These are phyloP conservation scores for Andinoacara biseriatus DNA, from an alignment of 2,113 vertebrate species.

Conservation along the genomic window DNA sequence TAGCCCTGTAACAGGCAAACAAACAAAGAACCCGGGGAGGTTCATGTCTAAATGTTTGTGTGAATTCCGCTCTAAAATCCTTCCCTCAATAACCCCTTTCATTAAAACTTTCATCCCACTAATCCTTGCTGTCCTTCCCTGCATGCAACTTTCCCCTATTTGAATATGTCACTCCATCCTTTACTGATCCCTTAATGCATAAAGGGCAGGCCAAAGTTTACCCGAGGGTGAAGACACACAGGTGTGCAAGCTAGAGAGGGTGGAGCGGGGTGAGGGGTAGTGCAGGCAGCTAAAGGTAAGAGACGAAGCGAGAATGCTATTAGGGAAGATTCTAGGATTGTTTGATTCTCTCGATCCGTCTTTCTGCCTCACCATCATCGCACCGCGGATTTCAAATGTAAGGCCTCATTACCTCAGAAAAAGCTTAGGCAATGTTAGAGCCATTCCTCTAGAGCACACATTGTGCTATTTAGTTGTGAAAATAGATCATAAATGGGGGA, in stretches of 20 bases:
- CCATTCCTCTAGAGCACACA: background rate
- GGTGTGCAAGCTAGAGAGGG: background rate
- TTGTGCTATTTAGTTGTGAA: background rate
- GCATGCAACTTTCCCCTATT: background rate
- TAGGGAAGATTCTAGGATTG: constrained; percentile 19
- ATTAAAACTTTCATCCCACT: constrained; percentile 14
- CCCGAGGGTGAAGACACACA: constrained; percentile 9
- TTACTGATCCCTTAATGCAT: background rate
- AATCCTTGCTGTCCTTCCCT: background rate
- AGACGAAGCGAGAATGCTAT: background rate
- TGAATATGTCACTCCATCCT: background rate
- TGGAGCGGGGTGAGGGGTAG: background rate
- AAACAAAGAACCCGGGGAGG: constrained; percentile 20
- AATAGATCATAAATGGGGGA: background rate
- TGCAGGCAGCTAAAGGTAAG: background rate
- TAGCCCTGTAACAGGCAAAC: constrained; percentile 29
- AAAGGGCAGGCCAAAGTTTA: background rate
- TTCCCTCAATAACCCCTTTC: constrained; percentile 11
- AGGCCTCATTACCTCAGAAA: constrained; percentile 36
- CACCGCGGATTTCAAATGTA: background rate
- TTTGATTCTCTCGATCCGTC: constrained; percentile 15
- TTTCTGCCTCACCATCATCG: constrained; percentile 8
- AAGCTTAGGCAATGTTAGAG: background rate
- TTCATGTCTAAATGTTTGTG: background rate
- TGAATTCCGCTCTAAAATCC: constrained; percentile 13